These are phyloP conservation scores for Siphamia tubifer DNA, from an alignment of 2,113 vertebrate genomes.

Conservation along the genomic window DNA sequence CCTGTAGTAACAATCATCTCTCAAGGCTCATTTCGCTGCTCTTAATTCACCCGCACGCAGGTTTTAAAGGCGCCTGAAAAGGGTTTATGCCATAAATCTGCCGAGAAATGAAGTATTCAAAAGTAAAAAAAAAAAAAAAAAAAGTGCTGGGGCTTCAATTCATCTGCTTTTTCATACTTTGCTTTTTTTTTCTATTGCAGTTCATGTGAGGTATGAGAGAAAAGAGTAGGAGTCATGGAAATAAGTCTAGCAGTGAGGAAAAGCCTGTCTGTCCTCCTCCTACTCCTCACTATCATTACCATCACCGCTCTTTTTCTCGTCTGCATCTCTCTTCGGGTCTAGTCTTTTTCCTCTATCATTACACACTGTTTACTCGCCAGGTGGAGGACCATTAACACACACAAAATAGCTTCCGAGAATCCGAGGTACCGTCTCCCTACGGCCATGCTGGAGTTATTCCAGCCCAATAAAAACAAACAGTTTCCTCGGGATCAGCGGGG, in stretches of 20 bases:
- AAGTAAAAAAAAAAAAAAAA: too few species aligned
- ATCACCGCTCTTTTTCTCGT: slow-evolving; percentile 17
- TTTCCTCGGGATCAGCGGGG: slow-evolving; percentile 26
- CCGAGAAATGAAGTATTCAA: slow-evolving; percentile 7
- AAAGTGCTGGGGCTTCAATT: not conserved
- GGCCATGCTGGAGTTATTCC: slow-evolving; percentile 41
- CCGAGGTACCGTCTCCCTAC: slow-evolving; percentile 25
- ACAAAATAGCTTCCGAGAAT: slow-evolving; percentile 42
- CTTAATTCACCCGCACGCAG: not conserved
- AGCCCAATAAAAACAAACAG: slow-evolving; percentile 48
- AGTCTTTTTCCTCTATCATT: slow-evolving; percentile 42
- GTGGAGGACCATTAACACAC: slow-evolving; percentile 55
- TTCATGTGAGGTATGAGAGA: not conserved
- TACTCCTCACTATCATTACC: slow-evolving; percentile 12
- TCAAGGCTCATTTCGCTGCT: not conserved
- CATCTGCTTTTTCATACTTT: slow-evolving; percentile 18
- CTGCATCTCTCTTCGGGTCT: slow-evolving; percentile 6
- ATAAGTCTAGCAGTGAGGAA: slow-evolving; percentile 1
- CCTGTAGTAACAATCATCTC: not conserved
- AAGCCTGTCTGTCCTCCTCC: not conserved
- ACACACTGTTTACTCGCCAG: slow-evolving; percentile 47
- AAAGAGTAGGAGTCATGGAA: not conserved
- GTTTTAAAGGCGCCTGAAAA: not conserved
- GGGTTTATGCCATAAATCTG: not conserved
- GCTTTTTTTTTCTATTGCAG: not conserved